phyloP scores from a whole-genome alignment of 1,140 invertebrate genomes.

The Ips nitidus region DNA sequence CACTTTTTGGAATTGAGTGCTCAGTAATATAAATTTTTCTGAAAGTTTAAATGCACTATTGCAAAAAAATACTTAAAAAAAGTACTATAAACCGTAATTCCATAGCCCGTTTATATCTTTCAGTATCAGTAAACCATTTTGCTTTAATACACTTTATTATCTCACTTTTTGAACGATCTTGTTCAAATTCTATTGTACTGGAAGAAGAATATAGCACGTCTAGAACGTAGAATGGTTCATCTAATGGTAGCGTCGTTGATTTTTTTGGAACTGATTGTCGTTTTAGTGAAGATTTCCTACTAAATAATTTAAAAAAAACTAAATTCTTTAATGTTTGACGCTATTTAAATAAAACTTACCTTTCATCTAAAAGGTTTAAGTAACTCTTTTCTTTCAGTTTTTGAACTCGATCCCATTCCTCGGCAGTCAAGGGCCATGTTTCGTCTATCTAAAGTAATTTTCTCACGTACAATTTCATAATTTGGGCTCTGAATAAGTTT shows the following conservation, averaged over 20 bases:
- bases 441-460: slow-evolving; percentile 13
- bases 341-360: not conserved
- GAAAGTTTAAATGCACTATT: too few relatives aligned
- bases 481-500: not conserved
- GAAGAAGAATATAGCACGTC: slow-evolving; percentile 24
- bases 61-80: too few relatives aligned
- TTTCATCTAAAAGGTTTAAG: slow-evolving; percentile 8
- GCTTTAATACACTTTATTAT: slow-evolving; percentile 42
- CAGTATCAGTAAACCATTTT: slow-evolving; percentile 43
- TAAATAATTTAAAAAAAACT: not conserved
- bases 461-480: slow-evolving; percentile 9
- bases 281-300: too few relatives aligned
- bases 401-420: slow-evolving; percentile 32
- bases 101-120: slow-evolving; percentile 36
- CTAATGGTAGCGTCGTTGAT: not conserved
- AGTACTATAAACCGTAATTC: not conserved
- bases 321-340: slow-evolving; percentile 5
- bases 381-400: slow-evolving; percentile 6
- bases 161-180: slow-evolving; percentile 40
- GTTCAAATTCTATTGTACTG: slow-evolving; percentile 31
- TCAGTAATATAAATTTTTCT: slow-evolving; percentile 6
- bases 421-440: slow-evolving; percentile 34
- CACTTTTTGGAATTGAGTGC: not conserved
- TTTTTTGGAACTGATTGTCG: not conserved
- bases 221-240: slow-evolving; percentile 25